Evolutionary conservation across 1,140 invertebrate species (phyloP).

Genomic region (Gerris buenoi): DNA sequence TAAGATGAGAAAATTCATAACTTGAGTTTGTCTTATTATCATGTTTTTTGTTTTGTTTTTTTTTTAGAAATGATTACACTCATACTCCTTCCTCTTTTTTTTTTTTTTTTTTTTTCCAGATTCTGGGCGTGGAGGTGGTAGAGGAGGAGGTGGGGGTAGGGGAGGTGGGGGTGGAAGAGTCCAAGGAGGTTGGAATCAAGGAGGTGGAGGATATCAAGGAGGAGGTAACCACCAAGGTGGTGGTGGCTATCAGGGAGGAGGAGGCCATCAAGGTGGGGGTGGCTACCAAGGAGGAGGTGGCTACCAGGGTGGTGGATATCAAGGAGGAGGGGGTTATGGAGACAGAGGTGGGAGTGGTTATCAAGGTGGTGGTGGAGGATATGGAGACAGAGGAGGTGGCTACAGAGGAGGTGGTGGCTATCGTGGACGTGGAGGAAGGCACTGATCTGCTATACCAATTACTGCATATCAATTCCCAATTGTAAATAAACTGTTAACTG

Average conservation of each 20-base stretch:
- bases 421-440: constrained; percentile 5
- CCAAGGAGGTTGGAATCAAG: constrained; percentile 10
- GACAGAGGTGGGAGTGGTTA: constrained; percentile 14
- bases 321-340: constrained; percentile 11
- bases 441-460: too few species aligned
- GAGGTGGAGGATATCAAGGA: constrained; percentile 7
- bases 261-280: constrained; percentile 12
- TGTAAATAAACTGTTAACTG: too few species aligned
- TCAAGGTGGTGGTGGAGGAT: constrained; percentile 13
- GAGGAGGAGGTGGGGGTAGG: constrained; percentile 16
- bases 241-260: constrained; percentile 6
- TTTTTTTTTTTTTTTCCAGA: constrained; percentile 15
- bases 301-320: constrained; percentile 9
- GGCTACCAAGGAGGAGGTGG: constrained; percentile 11
- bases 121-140: constrained; percentile 16
- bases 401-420: constrained; percentile 14
- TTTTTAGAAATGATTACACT: neutral
- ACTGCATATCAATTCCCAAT: too few species aligned
- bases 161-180: constrained; percentile 11
- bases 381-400: constrained; percentile 11
- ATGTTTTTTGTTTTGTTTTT: neutral
- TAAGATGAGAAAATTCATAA: neutral
- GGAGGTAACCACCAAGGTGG: constrained; percentile 12
- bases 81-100: neutral
- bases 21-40: neutral